These are phyloP conservation scores for Silurus lanzhouensis DNA, from an alignment of 2,797 vertebrate genomes.

Conservation along the genomic window DNA sequence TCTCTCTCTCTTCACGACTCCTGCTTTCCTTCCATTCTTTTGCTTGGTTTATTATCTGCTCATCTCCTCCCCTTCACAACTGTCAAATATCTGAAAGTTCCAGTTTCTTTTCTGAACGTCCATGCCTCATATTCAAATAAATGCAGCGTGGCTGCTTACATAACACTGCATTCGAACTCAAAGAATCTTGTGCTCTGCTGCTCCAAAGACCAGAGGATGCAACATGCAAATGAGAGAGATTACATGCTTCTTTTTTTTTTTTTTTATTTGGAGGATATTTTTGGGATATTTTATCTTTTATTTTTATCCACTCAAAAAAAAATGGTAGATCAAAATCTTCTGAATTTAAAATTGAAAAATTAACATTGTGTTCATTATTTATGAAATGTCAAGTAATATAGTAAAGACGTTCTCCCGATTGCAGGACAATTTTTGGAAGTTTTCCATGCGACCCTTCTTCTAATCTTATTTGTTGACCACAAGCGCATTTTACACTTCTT, in stretches of 20 bases:
- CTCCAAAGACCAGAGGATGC: not conserved
- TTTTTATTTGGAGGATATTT: too few relatives aligned
- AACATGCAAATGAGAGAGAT: not conserved
- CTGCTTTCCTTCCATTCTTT: constrained; percentile 33
- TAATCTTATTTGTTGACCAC: not conserved
- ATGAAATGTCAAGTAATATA: too few relatives aligned
- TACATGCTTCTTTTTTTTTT: not conserved
- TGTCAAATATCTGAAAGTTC: not conserved
- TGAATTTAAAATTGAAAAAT: too few relatives aligned
- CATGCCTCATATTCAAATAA: not conserved
- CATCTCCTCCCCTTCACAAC: not conserved
- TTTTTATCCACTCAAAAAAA: not conserved
- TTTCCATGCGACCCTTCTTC: not conserved
- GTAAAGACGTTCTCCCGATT: not conserved
- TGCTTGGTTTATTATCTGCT: constrained; percentile 26
- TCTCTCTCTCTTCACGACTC: constrained; percentile 15
- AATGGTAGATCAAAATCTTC: too few relatives aligned
- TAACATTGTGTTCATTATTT: too few relatives aligned
- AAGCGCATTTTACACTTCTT: not conserved
- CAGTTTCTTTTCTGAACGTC: not conserved
- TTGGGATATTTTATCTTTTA: not conserved
- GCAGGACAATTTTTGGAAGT: not conserved
- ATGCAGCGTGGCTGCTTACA: constrained; percentile 4
- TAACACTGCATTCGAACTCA: constrained; percentile 37
- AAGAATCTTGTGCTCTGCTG: not conserved